Evolutionary conservation across 2,888 invertebrate genomes (phyloP).

Genomic region (Athalia rosae): DNA sequence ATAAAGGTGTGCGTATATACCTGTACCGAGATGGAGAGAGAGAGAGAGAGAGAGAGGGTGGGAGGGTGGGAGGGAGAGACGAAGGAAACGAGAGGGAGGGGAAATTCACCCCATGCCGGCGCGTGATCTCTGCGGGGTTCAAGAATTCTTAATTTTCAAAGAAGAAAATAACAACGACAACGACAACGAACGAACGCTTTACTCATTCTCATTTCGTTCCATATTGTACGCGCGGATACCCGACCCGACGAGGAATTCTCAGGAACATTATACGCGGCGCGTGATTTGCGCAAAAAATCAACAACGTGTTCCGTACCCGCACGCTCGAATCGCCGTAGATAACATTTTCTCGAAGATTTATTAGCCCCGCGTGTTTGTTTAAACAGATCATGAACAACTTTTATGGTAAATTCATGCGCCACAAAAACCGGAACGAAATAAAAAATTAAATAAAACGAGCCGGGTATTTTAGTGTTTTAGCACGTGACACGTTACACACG

Average conservation of each 20-base stretch:
- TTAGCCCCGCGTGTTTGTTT: constrained; percentile 4
- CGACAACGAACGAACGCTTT: neutral
- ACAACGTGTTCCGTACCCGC: no score
- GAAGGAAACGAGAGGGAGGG: neutral
- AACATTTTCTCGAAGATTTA: constrained; percentile 30
- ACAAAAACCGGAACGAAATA: constrained; percentile 8
- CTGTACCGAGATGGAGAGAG: neutral
- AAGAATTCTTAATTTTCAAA: no score
- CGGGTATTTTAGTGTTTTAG: constrained; percentile 25
- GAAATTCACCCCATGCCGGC: no score
- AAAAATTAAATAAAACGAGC: constrained; percentile 15
- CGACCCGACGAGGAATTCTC: no score
- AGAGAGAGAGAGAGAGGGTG: neutral
- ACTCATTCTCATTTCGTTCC: neutral
- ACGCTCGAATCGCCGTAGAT: no score
- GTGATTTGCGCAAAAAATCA: no score
- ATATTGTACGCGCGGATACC: neutral
- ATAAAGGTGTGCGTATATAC: neutral
- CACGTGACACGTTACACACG: constrained; percentile 9
- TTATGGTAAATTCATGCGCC: constrained; percentile 32
- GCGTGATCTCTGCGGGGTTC: no score
- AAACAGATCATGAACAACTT: constrained; percentile 27
- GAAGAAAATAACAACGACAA: no score
- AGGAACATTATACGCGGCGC: no score
- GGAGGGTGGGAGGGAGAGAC: neutral